Evolutionary conservation across 2,113 vertebrate species (phyloP).

Genomic region (Ursus arctos): DNA sequence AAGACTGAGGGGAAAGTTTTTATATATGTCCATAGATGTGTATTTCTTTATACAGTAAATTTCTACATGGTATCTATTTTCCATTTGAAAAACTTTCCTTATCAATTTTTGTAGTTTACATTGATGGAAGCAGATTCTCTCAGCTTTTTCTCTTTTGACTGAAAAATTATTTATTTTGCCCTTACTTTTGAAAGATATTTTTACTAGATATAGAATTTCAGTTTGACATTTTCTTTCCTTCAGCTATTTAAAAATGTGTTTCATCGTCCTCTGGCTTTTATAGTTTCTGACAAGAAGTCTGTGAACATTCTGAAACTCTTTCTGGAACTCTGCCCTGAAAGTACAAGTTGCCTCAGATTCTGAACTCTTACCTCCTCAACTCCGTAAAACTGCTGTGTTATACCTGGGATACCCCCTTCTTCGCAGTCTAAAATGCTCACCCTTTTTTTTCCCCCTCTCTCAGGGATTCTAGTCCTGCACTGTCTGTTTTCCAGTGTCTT

Average conservation of each 20-base stretch:
- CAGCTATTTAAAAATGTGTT: not conserved
- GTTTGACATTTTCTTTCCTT: not conserved
- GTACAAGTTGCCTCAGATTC: not conserved
- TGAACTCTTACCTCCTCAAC: not conserved
- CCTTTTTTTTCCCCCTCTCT: not conserved
- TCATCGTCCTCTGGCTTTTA: not conserved
- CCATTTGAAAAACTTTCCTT: not conserved
- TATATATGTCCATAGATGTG: not conserved
- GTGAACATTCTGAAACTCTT: not conserved
- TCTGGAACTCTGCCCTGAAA: not conserved
- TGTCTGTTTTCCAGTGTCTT: not conserved
- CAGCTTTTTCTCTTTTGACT: not conserved
- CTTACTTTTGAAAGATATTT: not conserved
- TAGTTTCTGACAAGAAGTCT: not conserved
- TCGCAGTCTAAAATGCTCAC: not conserved
- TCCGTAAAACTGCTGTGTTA: not conserved
- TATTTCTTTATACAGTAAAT: slow-evolving; percentile 22
- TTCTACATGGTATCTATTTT: not conserved
- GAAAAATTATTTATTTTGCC: not conserved
- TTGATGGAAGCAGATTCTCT: not conserved
- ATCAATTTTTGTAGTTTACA: not conserved
- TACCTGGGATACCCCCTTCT: not conserved
- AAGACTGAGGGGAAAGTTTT: not conserved
- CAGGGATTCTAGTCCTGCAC: not conserved
- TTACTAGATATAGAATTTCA: not conserved